These are phyloP conservation scores for Peromyscus aztecus DNA, from an alignment of 2,797 vertebrate genomes.

Conservation along the genomic window DNA sequence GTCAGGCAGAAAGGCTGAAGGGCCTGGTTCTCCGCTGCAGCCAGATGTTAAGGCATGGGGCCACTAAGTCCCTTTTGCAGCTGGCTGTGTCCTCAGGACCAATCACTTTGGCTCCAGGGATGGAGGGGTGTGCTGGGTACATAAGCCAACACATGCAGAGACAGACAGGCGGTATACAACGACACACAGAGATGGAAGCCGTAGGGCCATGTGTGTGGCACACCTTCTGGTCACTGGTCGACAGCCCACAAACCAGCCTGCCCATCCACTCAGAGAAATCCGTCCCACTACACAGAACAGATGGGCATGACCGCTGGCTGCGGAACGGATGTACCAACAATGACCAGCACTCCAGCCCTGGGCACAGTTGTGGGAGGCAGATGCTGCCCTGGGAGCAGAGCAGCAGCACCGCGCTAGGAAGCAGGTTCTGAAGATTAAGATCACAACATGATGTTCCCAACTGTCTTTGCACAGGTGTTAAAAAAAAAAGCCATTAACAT, in stretches of 20 bases:
- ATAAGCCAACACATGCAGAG: rapidly evolving
- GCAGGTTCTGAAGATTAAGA: not conserved
- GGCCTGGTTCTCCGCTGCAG: rapidly evolving
- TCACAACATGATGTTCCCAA: not conserved
- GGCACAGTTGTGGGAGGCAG: not conserved
- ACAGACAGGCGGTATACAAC: rapidly evolving
- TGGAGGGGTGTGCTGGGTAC: not conserved
- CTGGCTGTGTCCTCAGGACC: not conserved
- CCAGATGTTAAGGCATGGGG: not conserved
- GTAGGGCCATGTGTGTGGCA: rapidly evolving
- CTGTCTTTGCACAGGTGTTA: not conserved
- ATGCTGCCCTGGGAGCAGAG: not conserved
- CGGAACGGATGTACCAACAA: rapidly evolving
- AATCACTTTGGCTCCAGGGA: not conserved
- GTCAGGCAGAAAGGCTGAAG: rapidly evolving
- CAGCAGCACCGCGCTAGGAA: not conserved
- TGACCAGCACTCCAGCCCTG: rapidly evolving
- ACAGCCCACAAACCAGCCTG: rapidly evolving
- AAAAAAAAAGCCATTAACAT: not conserved
- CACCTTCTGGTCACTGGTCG: rapidly evolving
- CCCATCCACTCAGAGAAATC: not conserved
- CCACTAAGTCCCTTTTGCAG: not conserved
- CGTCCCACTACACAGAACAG: rapidly evolving
- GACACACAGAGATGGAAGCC: rapidly evolving
- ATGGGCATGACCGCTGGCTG: rapidly evolving